Percentiles rank a stretch among this genome's conserved stretches.
Evolutionary conservation across 2,113 vertebrate genomes (phyloP).

Genomic region (Phainopepla nitens): DNA sequence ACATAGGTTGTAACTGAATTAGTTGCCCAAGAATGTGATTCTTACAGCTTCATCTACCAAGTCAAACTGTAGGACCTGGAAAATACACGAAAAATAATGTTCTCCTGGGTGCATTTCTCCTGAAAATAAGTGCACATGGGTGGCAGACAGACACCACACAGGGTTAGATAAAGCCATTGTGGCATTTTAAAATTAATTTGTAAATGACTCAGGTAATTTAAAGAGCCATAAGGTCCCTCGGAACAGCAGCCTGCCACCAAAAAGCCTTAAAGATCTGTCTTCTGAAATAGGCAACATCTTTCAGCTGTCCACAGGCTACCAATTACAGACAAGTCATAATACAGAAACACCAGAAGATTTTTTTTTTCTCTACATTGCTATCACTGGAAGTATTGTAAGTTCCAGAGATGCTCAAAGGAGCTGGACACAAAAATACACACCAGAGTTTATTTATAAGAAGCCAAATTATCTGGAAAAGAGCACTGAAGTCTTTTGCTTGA

Average conservation of each 20-base stretch:
- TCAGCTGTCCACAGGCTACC: neutral
- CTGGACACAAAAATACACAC: neutral
- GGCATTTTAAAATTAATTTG: neutral
- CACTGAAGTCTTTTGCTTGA: neutral
- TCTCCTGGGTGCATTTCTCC: neutral
- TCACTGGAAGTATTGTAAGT: neutral
- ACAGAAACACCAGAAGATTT: neutral
- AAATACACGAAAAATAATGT: neutral
- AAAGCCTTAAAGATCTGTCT: neutral
- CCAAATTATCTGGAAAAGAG: neutral
- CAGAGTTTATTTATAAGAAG: neutral
- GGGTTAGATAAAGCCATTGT: neutral
- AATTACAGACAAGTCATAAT: neutral
- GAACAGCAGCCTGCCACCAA: neutral
- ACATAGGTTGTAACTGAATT: neutral
- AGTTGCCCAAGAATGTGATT: neutral
- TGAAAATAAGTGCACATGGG: neutral
- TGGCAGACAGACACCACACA: neutral
- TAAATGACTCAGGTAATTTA: neutral
- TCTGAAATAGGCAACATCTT: neutral
- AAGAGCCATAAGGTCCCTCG: neutral
- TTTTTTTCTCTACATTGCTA: neutral
- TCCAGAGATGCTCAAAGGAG: neutral
- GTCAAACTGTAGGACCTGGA: neutral
- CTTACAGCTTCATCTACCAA: neutral